Conservation (phyloP, 1,140 invertebrate species). For the Theocolax elegans region DNA sequence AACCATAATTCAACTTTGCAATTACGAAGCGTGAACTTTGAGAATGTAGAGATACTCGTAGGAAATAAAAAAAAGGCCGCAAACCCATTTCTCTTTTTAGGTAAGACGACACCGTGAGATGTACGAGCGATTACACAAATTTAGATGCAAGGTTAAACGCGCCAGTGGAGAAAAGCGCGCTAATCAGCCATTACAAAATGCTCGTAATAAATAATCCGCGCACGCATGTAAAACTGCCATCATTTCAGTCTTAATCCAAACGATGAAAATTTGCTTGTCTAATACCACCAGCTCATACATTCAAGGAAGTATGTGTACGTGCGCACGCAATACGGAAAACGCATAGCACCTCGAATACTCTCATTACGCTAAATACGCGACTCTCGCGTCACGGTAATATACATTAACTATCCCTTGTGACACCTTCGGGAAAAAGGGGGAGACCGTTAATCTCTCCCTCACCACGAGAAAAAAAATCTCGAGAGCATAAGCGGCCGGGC, state of each 20-base stretch:
- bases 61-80: too few species aligned
- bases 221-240: not conserved
- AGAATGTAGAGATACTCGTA: too few species aligned
- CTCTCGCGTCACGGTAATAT: not conserved
- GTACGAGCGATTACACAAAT: too few species aligned
- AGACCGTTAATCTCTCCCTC: too few species aligned
- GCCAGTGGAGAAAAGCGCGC: not conserved
- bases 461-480: not conserved
- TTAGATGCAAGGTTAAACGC: too few species aligned
- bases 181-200: slow-evolving; percentile 1
- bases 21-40: too few species aligned
- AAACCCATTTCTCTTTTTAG: too few species aligned
- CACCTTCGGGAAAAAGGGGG: not conserved
- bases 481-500: not conserved
- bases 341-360: not conserved
- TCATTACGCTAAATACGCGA: not conserved
- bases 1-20: too few species aligned
- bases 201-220: not conserved
- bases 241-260: not conserved
- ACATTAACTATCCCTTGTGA: not conserved
- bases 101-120: too few species aligned
- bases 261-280: not conserved
- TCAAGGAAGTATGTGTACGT: not conserved
- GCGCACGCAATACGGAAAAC: not conserved
- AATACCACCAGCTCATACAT: too few species aligned